Evolutionary conservation across 2,113 vertebrate species (phyloP), one percentile per base, ranked within the genome.

Genomic region (Corydoras maculifer): DNA sequence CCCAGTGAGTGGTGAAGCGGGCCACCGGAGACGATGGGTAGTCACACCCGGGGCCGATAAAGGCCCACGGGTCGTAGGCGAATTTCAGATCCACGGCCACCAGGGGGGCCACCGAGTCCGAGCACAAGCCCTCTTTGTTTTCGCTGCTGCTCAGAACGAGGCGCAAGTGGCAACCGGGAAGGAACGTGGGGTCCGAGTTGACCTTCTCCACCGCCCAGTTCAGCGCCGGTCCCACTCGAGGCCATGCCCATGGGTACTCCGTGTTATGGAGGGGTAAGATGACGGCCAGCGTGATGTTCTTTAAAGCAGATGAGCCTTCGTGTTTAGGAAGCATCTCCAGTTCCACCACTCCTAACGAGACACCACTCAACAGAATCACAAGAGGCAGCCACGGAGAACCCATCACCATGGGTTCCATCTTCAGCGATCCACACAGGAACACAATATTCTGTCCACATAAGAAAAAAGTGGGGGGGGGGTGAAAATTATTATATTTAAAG

Each of bases 171-270:
- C 90, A 80, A 0, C 90, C 90, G 0, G 89, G 88, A 49, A 94
- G 84, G 5, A 94, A 57, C 31, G 71, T 79, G 0, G 83, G 85
- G 4, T 87, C 90, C 0, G 84, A 66, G 67, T 92, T 93, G 0
- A 95, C 86, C 58, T 58, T 72, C 2, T 62, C 81, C 7, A 91
- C 77, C 0, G 95, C 95, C 61, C 86, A 78, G 0, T 77, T 13
- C 0, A 97, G 84, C 0, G 94, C 94, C 0, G 95, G 94, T 0
- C 91, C 94, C 66, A 98, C 94, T 1, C 94, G 88, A 0, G 92
- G 92, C 94, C 93, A 94, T 9, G 95, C 92, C 95, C 95, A 97
- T 0, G 94, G 91, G 77, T 97, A 97, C 12, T 85, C 86, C 0
- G 91, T 90, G 87, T 97, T 98, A 58, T 63, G 83, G 15, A 79